Evolutionary conservation across 2,797 vertebrate species (phyloP).

Genomic region (Sternarchorhynchus goeldii): DNA sequence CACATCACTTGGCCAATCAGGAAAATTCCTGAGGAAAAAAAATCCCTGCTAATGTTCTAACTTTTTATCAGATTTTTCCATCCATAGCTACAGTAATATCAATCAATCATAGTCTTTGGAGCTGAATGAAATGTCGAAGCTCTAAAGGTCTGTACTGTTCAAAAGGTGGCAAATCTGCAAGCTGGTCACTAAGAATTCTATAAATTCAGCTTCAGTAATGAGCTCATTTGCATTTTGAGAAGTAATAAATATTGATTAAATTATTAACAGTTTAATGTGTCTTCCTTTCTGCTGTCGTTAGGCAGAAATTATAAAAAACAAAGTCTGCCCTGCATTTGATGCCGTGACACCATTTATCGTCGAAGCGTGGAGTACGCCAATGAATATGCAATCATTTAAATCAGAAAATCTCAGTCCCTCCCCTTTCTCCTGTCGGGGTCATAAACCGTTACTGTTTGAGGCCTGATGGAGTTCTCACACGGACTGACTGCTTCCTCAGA

Average conservation of each 20-base stretch:
- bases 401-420: conserved; percentile 53
- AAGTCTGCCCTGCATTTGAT: conserved; percentile 41
- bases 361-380: conserved; percentile 61
- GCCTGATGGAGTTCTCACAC: conserved; percentile 25
- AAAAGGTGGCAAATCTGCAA: conserved; percentile 66
- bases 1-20: neutral
- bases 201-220: conserved; percentile 78
- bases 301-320: conserved; percentile 38
- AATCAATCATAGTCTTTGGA: conserved; percentile 56
- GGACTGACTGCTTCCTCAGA: conserved; percentile 11
- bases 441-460: conserved; percentile 45
- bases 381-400: conserved; percentile 61
- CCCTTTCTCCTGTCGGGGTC: conserved; percentile 29
- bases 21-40: neutral
- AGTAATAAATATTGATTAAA: conserved; percentile 79
- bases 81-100: neutral
- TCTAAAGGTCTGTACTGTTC: conserved; percentile 63
- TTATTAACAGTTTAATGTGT: conserved; percentile 74
- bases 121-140: conserved; percentile 56
- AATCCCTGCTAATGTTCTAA: neutral
- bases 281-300: conserved; percentile 63
- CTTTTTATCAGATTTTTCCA: neutral
- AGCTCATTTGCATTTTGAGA: conserved; percentile 78
- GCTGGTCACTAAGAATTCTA: conserved; percentile 79
- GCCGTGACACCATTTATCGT: conserved; percentile 51